Conservation (phyloP, 2,113 vertebrate species). For the Nannospalax galili region DNA sequence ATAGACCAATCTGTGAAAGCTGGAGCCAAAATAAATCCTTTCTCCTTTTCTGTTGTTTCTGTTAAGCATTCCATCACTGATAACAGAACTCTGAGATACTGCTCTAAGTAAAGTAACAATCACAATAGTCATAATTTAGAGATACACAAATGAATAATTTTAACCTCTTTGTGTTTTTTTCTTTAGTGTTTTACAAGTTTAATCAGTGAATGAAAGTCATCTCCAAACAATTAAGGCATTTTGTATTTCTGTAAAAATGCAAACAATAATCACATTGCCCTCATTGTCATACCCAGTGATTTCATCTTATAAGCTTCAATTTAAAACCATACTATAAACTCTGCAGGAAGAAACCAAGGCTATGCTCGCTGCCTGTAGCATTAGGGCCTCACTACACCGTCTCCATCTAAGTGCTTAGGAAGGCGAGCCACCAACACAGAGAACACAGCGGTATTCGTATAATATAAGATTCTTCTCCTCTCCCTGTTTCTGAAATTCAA, state of each 20-base stretch:
- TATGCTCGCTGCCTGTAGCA: background rate
- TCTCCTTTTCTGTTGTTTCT: background rate
- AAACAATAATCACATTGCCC: background rate
- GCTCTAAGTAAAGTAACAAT: background rate
- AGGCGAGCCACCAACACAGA: background rate
- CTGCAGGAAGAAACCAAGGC: background rate
- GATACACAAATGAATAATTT: background rate
- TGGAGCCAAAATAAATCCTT: background rate
- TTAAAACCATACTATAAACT: background rate
- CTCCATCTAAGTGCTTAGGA: background rate
- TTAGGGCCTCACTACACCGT: background rate
- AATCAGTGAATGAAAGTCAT: background rate
- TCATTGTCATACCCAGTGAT: background rate
- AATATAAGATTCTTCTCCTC: background rate
- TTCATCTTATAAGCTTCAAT: background rate
- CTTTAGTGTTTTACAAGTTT: background rate
- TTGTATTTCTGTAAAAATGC: background rate
- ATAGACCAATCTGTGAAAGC: background rate
- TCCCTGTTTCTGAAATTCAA: background rate
- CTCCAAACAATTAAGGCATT: background rate
- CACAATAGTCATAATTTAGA: background rate
- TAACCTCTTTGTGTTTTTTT: background rate
- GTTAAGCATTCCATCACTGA: background rate
- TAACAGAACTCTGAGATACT: background rate
- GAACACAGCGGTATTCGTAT: background rate